Evolutionary conservation across 2,888 invertebrate genomes (phyloP), one percentile per base, ranked within the genome.

Genomic region (Drosophila subsilvestris): DNA sequence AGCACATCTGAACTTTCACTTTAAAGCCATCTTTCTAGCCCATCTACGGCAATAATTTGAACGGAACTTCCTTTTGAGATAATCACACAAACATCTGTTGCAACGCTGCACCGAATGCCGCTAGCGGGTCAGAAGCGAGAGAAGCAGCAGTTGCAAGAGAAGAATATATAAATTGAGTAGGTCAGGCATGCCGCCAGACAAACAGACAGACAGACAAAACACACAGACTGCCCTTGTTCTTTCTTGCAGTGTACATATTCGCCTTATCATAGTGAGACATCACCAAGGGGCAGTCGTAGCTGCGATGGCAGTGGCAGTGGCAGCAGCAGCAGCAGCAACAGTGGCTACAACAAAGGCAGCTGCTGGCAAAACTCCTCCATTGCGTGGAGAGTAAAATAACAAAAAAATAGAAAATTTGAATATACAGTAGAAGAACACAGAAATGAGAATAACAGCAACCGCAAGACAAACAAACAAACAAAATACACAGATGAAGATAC

Each of bases 391-490:
- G 25, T 6, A 6, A 25, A 25, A 25, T 6, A 25, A 25, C 5
- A 25, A 25, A 3, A 62, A 62, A 50, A 49, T 51, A 51, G 66
- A 76, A 77, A 67, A 74, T 87, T 66, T 73, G 76, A 85, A 79
- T 89, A 63, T 22, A 76, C 57, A 32, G 55, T 32, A 47, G 54
- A 56, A 66, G 49, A 66, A 65, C 55, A 59, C 67, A 77, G 49
- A 53, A 57, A 66, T 66, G 67, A 29, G 60, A 78, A 84, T 59
- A 84, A 63, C 54, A 67, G 61, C 63, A 63, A 66, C 74, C 60
- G 67, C 80, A 80, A 67, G 62, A 65, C 68, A 68, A 71, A 65
- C 67, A 79, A 76, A 63, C 76, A 76, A 87, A 66, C 76, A 76
- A 87, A 66, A 63, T 53, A 65, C 57, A 59, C 47, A 59, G 49